These are phyloP conservation scores for Vespertilio murinus DNA, from an alignment of 2,797 vertebrate species.

Conservation along the genomic window DNA sequence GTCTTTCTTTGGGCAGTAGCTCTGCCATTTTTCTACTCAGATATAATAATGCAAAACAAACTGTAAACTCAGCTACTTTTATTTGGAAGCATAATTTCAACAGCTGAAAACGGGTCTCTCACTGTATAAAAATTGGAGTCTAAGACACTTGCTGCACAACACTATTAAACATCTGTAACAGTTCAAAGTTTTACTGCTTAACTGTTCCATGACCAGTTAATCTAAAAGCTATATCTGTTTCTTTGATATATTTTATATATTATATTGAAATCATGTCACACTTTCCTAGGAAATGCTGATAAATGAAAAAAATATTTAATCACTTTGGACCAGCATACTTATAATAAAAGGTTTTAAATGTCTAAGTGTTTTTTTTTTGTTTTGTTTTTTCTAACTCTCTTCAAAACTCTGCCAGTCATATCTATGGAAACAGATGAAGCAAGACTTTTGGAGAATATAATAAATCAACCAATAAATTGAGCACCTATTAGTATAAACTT, in stretches of 20 bases:
- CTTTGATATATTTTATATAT: not conserved
- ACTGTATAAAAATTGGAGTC: not conserved
- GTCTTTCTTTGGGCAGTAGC: not conserved
- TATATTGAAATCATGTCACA: not conserved
- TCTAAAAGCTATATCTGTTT: not conserved
- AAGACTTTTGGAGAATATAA: not conserved
- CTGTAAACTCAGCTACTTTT: conserved; percentile 7
- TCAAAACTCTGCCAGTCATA: not conserved
- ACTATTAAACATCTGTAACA: not conserved
- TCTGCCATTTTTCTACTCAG: not conserved
- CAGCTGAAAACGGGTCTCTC: not conserved
- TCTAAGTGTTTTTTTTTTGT: not conserved
- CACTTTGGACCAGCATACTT: not conserved
- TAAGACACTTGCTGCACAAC: not conserved
- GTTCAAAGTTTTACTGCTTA: not conserved
- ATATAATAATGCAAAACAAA: conserved; percentile 37
- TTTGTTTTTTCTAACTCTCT: not conserved
- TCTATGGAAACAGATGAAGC: not conserved
- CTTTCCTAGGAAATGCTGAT: not conserved
- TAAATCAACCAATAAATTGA: not conserved
- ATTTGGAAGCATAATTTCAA: conserved; percentile 26
- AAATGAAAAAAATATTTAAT: not conserved
- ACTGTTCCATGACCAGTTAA: not conserved
- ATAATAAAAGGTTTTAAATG: not conserved
- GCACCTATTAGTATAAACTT: not conserved